Evolutionary conservation across 2,113 vertebrate species (phyloP).

Genomic region (Scartelaos histophorus): DNA sequence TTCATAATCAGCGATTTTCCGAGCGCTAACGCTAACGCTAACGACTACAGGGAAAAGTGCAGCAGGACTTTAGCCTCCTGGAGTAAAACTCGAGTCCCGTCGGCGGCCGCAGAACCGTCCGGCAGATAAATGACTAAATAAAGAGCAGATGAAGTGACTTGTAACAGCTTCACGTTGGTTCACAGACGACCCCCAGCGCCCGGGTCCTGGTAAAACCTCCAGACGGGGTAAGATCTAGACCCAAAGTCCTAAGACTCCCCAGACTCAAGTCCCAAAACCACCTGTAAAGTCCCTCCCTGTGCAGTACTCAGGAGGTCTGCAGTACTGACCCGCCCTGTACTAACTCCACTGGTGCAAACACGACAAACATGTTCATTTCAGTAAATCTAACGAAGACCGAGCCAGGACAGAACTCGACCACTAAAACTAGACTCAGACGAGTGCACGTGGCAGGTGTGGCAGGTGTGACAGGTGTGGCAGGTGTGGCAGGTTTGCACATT

Average conservation of each 20-base stretch:
- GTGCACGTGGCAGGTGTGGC: no score
- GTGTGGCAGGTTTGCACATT: no score
- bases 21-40: no score
- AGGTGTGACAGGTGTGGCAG: no score
- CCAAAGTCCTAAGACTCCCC: conserved; percentile 28
- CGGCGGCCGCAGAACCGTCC: no score
- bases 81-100: no score
- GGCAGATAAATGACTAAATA: no score
- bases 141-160: no score
- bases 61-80: no score
- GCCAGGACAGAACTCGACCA: not conserved
- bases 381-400: no score
- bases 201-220: conserved; percentile 89
- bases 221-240: conserved; percentile 89
- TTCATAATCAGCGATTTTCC: no score
- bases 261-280: not conserved
- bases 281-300: not conserved
- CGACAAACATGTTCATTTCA: not conserved
- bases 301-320: not conserved
- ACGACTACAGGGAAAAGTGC: no score
- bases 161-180: conserved; percentile 2
- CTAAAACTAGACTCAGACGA: not conserved
- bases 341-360: not conserved
- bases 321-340: not conserved
- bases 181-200: conserved; percentile 64